Base-by-base conservation (phyloP, 2,888 invertebrate species). In the Helleia helle region DNA sequence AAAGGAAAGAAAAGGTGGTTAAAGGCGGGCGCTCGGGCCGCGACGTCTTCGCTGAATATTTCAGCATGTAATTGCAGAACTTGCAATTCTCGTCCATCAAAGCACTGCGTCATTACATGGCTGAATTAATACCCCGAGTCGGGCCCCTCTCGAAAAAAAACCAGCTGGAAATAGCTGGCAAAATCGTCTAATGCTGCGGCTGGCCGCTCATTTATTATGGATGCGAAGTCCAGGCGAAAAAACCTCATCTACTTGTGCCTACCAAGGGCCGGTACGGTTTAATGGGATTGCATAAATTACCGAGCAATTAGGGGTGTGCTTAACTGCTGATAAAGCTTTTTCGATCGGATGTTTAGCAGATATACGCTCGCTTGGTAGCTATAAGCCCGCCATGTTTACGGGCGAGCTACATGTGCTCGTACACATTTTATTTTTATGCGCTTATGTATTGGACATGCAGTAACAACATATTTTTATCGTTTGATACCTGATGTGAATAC, bases 131-230 rank as follows among this genome's bases (percentile, higher is more conserved):
- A 52, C 55, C 49, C 42, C 47, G 37, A 44, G 48, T 38, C 47
- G 31, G 30, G 37, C 38, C 47, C 42, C 40, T 30, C 41, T 43
- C 38, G 15, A 40, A 43, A 51, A 52, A 52, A 53, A 53, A 56
- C 42, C 49, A 44, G 42, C 48, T 50, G 49, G 50, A 48, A 54
- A 50, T 53, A 48, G 55, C 56, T 47, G 50, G 48, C 46, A 48
- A 50, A 48, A 52, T 44, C 44, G 48, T 46, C 50, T 49, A 50
- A 55, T 46, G 49, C 47, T 51, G 54, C 52, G 54, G 58, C 62
- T 55, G 64, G 51, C 63, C 66, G 54, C 64, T 69, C 63, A 57
- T 71, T 66, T 59, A 66, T 67, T 66, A 70, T 69, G 66, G 61
- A 71, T 66, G 59, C 56, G 43, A 49, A 54, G 52, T 49, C 54